phyloP scores from a whole-genome alignment of 2,113 vertebrate genomes.

The Symphodus melops region DNA sequence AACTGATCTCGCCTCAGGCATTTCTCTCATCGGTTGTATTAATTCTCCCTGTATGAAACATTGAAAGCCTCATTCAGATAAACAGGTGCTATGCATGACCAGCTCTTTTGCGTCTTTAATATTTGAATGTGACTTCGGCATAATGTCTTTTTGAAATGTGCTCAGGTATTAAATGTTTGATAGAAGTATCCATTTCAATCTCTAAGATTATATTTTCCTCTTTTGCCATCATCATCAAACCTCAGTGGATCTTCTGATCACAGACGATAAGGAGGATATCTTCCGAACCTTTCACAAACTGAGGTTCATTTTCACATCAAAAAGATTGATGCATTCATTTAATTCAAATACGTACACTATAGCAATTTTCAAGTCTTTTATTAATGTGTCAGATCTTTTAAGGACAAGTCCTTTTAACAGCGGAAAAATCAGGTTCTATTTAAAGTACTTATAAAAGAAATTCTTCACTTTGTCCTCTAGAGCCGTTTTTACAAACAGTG shows the following conservation, averaged over 20 bases:
- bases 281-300: background rate
- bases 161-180: background rate
- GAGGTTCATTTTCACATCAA: too few relatives aligned
- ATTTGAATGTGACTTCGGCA: background rate
- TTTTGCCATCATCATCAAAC: background rate
- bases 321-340: too few relatives aligned
- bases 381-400: too few relatives aligned
- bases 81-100: background rate
- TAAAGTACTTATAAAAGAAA: too few relatives aligned
- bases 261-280: too few relatives aligned
- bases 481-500: too few relatives aligned
- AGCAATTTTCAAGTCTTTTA: too few relatives aligned
- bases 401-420: too few relatives aligned
- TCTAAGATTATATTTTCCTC: background rate
- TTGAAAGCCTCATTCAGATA: background rate
- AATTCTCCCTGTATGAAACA: slow-evolving; percentile 5
- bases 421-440: too few relatives aligned
- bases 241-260: background rate
- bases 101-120: background rate
- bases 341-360: too few relatives aligned
- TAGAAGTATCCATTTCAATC: background rate
- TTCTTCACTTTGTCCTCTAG: too few relatives aligned
- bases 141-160: background rate
- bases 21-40: slow-evolving; percentile 1
- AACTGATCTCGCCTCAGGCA: background rate